Base-by-base conservation (phyloP, 2,888 invertebrate genomes). In the Busseola fusca region DNA sequence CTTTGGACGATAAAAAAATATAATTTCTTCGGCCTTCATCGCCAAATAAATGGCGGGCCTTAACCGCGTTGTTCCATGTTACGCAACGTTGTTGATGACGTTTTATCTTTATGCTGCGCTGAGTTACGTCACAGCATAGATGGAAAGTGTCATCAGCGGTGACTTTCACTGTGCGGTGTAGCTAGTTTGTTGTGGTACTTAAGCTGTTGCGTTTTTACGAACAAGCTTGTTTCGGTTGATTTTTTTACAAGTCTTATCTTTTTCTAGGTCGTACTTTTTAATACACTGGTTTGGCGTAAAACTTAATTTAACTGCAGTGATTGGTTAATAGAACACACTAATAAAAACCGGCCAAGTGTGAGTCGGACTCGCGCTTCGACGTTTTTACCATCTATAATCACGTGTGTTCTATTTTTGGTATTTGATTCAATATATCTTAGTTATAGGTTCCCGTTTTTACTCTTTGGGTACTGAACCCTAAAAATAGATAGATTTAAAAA, bases 141-240 rank as follows among this genome's bases (percentile, higher is more conserved):
- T 87, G 83, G 89, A 90, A 89, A 90, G 90, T 89, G 85, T 84
- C 87, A 88, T 88, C 85, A 77, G 78, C 74, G 69, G 52, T 64
- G 72, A 89, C 89, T 89, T 89, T 89, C 90, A 86, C 89, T 75
- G 40, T 62, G 64, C 60, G 14, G 73, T 80, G 72, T 71, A 71
- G 75, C 70, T 81, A 59, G 83, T 85, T 71, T 62, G 69, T 84
- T 80, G 68, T 71, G 66, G 50, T 80, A 62, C 85, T 83, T 87
- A 90, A 21, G 37, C 21, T n/a, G 48, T 65, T 63, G 56, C 18
- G 48, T 56, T 64, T 71, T 65, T 60, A n/a, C 25, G 18, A 62
- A 14, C 27, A 3, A 18, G 18, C 30, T 52, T 69, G 14, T 16
- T 14, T 52, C 34, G 30, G 58, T 21, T 37, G 37, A 12, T 3